Evolutionary conservation across 2,888 invertebrate genomes (phyloP).

Genomic region (Eupithecia insigniata): DNA sequence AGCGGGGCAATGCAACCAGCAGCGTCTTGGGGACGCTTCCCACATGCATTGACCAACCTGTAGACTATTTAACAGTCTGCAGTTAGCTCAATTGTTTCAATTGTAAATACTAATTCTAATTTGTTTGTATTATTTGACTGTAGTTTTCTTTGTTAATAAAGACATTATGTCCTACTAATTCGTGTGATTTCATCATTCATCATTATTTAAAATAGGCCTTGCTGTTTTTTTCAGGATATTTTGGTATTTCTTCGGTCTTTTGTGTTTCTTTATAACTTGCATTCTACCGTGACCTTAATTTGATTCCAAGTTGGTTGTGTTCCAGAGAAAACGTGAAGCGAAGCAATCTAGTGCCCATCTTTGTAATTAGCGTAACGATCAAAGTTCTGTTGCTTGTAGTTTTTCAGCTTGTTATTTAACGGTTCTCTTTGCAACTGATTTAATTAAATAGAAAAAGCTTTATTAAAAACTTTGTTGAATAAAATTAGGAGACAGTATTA

Average conservation of each 20-base stretch:
- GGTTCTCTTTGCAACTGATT: no score
- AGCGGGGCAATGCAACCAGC: no score
- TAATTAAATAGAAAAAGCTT: neutral
- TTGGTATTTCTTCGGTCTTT: neutral
- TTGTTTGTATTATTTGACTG: no score
- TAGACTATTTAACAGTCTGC: no score
- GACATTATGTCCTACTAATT: no score
- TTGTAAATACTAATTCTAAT: no score
- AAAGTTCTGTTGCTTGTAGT: slow-evolving; percentile 5
- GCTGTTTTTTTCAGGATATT: neutral
- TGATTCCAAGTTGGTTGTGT: slow-evolving; percentile 38
- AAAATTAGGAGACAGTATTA: neutral
- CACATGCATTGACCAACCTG: no score
- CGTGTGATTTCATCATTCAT: no score
- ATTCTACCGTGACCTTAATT: slow-evolving; percentile 43
- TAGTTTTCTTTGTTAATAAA: no score
- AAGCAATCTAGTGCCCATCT: slow-evolving; percentile 9
- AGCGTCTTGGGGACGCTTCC: no score
- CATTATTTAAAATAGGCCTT: neutral
- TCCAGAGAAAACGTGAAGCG: slow-evolving; percentile 26
- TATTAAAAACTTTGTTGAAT: neutral
- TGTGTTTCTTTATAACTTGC: neutral
- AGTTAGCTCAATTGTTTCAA: no score
- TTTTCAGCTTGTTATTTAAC: neutral
- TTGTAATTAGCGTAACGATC: slow-evolving; percentile 24